Percentiles rank a stretch among this genome's conserved stretches.
These are phyloP conservation scores for Cordilura impudica DNA, from an alignment of 2,888 invertebrate genomes.

Conservation along the genomic window DNA sequence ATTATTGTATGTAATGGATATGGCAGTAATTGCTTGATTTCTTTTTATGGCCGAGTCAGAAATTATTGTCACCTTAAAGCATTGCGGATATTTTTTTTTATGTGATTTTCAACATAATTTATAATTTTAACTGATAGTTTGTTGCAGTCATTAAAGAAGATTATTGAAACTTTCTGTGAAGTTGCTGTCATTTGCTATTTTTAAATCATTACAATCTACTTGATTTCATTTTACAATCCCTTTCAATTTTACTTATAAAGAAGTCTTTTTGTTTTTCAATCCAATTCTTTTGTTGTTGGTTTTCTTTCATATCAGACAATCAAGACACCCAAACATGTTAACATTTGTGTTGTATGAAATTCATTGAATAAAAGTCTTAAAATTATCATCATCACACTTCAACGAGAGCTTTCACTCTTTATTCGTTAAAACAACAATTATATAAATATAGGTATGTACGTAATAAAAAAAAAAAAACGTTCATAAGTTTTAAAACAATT, in stretches of 20 bases:
- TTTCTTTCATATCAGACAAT: background rate
- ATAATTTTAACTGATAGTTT: no score
- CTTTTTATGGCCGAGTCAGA: constrained; percentile 24
- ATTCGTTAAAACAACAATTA: background rate
- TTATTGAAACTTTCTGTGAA: background rate
- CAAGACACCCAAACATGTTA: background rate
- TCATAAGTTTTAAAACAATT: no score
- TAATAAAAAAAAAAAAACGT: background rate
- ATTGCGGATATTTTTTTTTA: background rate
- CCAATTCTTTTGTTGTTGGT: background rate
- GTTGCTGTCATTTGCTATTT: background rate
- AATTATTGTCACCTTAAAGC: constrained; percentile 29
- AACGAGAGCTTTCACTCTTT: constrained; percentile 15
- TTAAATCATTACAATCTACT: background rate
- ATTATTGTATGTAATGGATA: constrained; percentile 28
- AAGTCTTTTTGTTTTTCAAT: background rate
- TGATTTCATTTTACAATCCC: background rate
- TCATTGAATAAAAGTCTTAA: background rate
- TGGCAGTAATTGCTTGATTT: constrained; percentile 22
- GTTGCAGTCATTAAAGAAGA: no score
- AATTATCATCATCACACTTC: background rate
- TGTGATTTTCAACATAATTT: no score
- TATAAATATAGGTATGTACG: background rate
- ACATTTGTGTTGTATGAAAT: background rate
- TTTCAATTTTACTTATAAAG: constrained; percentile 7